Conservation (phyloP, 2,888 invertebrate species). For the Chalcosyrphus nemorum region DNA sequence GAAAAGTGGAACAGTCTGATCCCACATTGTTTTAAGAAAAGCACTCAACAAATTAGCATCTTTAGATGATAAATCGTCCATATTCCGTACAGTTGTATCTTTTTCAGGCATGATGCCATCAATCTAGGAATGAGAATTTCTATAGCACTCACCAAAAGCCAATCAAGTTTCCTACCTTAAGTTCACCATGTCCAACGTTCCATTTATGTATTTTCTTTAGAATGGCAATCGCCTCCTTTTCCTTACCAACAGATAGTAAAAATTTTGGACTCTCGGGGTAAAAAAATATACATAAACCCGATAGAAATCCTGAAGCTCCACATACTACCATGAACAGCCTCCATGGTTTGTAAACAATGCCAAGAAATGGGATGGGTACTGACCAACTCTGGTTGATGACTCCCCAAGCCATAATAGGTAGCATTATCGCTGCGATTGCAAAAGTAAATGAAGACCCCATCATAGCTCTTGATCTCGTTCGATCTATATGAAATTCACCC, state of each 20-base stretch:
- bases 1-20: conserved; percentile 75
- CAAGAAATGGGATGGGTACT: conserved; percentile 74
- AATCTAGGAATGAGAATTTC: conserved; percentile 58
- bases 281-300: conserved; percentile 74
- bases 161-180: no score
- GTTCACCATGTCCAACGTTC: conserved; percentile 74
- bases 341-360: conserved; percentile 78
- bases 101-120: conserved; percentile 73
- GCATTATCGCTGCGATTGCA: conserved; percentile 76
- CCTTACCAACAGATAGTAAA: conserved; percentile 75
- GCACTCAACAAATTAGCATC: no score
- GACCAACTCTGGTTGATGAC: conserved; percentile 78
- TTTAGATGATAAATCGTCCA: no score
- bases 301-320: conserved; percentile 76
- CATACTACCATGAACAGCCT: conserved; percentile 77
- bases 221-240: conserved; percentile 76
- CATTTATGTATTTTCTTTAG: conserved; percentile 75
- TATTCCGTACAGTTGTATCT: conserved; percentile 9
- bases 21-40: conserved; percentile 76
- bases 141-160: no score
- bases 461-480: conserved; percentile 81
- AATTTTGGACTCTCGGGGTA: conserved; percentile 80
- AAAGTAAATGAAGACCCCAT: conserved; percentile 78
- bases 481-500: conserved; percentile 83
- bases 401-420: conserved; percentile 78